Evolutionary conservation across 2,113 vertebrate species (phyloP).

Genomic region (Pristiophorus japonicus): DNA sequence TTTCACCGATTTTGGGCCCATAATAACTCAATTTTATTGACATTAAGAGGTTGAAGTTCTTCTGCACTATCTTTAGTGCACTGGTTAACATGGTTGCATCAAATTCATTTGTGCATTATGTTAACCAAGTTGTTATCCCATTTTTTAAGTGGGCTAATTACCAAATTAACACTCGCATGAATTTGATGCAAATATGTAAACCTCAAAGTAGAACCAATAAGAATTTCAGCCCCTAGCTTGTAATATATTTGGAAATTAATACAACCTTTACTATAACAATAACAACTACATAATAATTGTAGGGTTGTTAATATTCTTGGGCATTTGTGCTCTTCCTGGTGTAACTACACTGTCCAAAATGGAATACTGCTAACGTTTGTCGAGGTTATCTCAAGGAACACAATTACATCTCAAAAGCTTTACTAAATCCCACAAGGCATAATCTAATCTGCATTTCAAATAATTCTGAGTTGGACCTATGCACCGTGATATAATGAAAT

Average conservation of each 20-base stretch:
- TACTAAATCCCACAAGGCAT: background rate
- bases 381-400: constrained; percentile 26
- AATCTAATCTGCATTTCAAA: constrained; percentile 27
- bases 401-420: background rate
- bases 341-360: background rate
- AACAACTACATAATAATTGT: background rate
- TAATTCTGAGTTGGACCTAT: background rate
- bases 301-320: background rate
- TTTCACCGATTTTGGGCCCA: no score
- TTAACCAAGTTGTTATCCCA: background rate
- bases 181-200: background rate
- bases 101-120: background rate
- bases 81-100: background rate
- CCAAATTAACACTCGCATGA: background rate
- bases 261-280: background rate
- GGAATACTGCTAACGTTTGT: background rate
- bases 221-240: background rate
- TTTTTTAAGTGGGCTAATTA: background rate
- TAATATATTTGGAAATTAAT: background rate
- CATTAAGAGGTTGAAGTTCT: background rate
- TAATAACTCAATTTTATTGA: background rate
- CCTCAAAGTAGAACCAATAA: background rate
- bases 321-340: background rate
- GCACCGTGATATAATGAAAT: background rate
- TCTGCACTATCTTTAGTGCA: background rate